phyloP scores from a whole-genome alignment of 1,140 invertebrate species.

The Conopomorpha cramerella region DNA sequence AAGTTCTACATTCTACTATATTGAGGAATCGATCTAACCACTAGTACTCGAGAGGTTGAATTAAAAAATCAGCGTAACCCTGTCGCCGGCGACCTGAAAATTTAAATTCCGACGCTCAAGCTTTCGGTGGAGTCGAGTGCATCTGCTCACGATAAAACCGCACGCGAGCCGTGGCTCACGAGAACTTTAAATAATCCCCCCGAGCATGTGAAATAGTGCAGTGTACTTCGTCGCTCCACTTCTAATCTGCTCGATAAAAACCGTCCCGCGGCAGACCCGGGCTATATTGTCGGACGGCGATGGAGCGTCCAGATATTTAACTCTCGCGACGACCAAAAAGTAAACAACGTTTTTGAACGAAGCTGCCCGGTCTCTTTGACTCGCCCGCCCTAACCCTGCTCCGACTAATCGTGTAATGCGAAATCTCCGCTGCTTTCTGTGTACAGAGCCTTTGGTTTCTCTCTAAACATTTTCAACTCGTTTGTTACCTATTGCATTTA shows the following conservation, averaged over 20 bases:
- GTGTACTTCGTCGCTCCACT: constrained; percentile 12
- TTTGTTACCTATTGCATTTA: not conserved
- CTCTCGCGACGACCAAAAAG: constrained; percentile 14
- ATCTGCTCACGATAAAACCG: constrained; percentile 11
- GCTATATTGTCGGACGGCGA: constrained; percentile 20
- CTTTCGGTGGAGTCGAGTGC: not conserved
- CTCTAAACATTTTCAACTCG: not conserved
- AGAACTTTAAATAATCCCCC: constrained; percentile 21
- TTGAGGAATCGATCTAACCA: too few species aligned
- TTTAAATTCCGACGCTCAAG: constrained; percentile 5
- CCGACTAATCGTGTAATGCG: constrained; percentile 14
- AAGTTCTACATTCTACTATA: too few species aligned
- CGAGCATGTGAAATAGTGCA: constrained; percentile 17
- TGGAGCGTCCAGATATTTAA: constrained; percentile 23
- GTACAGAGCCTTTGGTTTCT: not conserved
- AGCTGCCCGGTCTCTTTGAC: constrained; percentile 11
- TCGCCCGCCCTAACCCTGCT: constrained; percentile 5
- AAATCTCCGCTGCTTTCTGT: constrained; percentile 8
- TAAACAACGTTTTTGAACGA: constrained; percentile 18
- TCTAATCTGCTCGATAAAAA: constrained; percentile 23
- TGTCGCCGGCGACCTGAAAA: too few species aligned
- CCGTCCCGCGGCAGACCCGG: constrained; percentile 8
- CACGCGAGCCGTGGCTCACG: constrained; percentile 10
- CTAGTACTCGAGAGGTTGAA: too few species aligned
- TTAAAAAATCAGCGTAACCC: too few species aligned